Evolutionary conservation across 2,797 vertebrate genomes (phyloP), one percentile per base, ranked within the genome.

Genomic region (Anolis apletophallus): DNA sequence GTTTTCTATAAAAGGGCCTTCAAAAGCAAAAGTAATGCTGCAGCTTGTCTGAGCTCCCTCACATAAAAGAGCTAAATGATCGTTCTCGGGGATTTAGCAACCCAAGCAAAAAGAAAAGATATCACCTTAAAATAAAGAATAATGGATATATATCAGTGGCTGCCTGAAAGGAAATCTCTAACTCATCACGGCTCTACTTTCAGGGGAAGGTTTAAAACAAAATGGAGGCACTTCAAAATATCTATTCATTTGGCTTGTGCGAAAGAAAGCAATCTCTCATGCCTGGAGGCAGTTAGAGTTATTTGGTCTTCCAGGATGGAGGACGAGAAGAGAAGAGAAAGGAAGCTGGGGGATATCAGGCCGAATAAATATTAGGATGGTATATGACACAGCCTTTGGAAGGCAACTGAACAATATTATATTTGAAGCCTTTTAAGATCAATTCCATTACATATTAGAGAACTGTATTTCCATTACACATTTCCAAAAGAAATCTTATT

Each of bases 351-450:
- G 91, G 93, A 87, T 64, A 93, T 88, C 76, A 93, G 90, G 92
- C 72, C 91, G 90, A 94, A 94, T 87, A 95, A 93, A 95, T 88
- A 90, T 90, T 93, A 88, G 93, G 93, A 92, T 82, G 83, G 36
- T 54, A 93, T 84, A 76, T 92, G 87, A 91, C 5, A 80, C 67
- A 55, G 52, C 88, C 88, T 87, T 89, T 91, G 87, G 76, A 84
- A 94, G 74, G 85, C 80, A 40, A 87, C 54, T 87, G 88, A 87
- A 85, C 81, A 93, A 89, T 59, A 92, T 74, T 91, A 87, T 93
- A 91, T 94, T 89, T 92, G 55, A 92, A 79, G 87, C 79, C 71
- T 88, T 79, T 91, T 92, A 91, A 54, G 19, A 3, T 52, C 19
- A 73, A n/a, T 64, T 26, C 5, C 40, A 46, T 40, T 69, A 78